Evolutionary conservation across 2,888 invertebrate genomes (phyloP).

Genomic region (Acrocera orbiculus): DNA sequence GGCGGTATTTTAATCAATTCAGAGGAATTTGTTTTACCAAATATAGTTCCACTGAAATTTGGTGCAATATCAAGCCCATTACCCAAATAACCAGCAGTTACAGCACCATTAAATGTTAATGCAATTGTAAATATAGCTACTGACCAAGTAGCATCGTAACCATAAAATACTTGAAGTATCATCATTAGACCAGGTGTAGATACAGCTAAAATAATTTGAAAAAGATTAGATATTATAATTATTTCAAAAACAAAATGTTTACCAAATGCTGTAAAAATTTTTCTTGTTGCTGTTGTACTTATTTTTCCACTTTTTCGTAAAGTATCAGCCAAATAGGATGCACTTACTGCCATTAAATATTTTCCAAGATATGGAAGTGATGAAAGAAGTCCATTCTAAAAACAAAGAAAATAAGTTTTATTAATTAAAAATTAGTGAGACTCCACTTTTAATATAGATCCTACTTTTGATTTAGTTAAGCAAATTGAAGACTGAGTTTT

Average conservation of each 20-base stretch:
- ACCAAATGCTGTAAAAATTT: conserved; percentile 48
- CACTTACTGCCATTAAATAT: conserved; percentile 58
- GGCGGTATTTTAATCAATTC: too few species aligned
- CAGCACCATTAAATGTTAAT: conserved; percentile 68
- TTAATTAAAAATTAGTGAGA: conserved; percentile 8
- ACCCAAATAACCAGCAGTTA: conserved; percentile 70
- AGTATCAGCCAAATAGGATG: conserved; percentile 56
- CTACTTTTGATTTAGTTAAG: too few species aligned
- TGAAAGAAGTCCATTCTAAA: conserved; percentile 63
- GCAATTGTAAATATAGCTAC: conserved; percentile 63
- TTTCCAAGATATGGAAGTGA: conserved; percentile 77
- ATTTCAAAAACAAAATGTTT: conserved; percentile 14
- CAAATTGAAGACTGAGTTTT: too few species aligned
- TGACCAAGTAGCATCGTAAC: conserved; percentile 50
- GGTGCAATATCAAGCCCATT: conserved; percentile 79
- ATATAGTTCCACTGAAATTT: conserved; percentile 74
- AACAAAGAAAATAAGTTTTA: conserved; percentile 9
- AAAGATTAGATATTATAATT: not conserved
- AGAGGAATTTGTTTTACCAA: too few species aligned
- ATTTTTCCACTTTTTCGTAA: conserved; percentile 46
- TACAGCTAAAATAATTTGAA: conserved; percentile 33
- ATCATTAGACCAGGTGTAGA: conserved; percentile 51
- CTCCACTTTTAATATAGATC: too few species aligned
- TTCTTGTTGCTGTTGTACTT: conserved; percentile 56
- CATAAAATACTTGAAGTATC: conserved; percentile 53